Evolutionary conservation across 1,140 invertebrate species (phyloP), one percentile per base, ranked within the genome.

Genomic region (Psix sp.): DNA sequence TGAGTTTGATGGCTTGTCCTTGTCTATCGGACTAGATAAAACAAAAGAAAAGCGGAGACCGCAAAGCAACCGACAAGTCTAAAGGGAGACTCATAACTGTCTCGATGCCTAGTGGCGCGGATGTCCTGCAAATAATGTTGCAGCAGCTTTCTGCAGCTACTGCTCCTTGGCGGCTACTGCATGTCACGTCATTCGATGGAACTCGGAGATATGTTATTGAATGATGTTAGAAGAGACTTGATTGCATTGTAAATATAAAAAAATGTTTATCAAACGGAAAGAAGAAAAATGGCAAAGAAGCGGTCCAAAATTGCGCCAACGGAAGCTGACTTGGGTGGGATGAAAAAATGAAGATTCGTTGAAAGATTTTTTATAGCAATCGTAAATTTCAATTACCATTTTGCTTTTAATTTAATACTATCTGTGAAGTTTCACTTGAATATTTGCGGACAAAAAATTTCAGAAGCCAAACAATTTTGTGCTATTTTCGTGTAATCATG

Each of bases 31-130:
- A 42, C 56, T 70, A 70, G 66, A 63, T 62, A 49, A 70, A 62
- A 62, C 51, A 62, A 56, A 77, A 81, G 67, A 70, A 79, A 77
- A 62, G 59, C 45, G 70, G 63, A 57, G 17, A 29, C 62, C 67
- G 67, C 76, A 77, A 77, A 80, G 77, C 76, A 74, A 80, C 57
- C 67, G 75, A 70, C 49, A 56, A 67, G 67, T 60, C 65, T 60
- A 66, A 78, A 71, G 76, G 66, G 66, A 79, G 77, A 82, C 77
- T 81, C 78, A 82, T 81, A 82, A 81, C 80, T 81, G 79, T 80
- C 79, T 80, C 68, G 78, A 78, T 82, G 77, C 43, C 80, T 73
- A 80, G 77, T 81, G 80, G 80, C 80, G 79, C 78, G 79, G 80
- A 81, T 80, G 80, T 82, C 78, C 78, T 80, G 80, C 73, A 65